These are phyloP conservation scores for Phylloscopus whistleri DNA, from an alignment of 2,113 vertebrate genomes.

Conservation along the genomic window DNA sequence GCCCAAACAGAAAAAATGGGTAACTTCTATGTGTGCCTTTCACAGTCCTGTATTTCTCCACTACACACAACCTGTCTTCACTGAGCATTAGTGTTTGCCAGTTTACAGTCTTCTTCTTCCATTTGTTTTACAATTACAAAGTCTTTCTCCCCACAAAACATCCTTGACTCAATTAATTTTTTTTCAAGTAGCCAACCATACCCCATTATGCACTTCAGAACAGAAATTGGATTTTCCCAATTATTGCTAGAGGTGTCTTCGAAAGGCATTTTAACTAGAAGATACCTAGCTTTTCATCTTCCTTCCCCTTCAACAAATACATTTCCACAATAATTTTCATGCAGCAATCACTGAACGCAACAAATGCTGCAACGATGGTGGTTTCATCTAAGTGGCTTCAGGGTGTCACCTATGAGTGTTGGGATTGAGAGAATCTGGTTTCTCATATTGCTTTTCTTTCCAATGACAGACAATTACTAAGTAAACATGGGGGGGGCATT, in stretches of 20 bases:
- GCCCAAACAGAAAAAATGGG: background rate
- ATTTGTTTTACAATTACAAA: background rate
- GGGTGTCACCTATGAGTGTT: background rate
- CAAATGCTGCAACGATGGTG: background rate
- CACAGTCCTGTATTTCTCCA: background rate
- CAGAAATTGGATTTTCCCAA: background rate
- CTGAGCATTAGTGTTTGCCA: background rate
- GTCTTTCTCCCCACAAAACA: background rate
- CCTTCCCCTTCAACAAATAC: background rate
- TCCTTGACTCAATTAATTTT: fast-evolving
- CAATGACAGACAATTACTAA: background rate
- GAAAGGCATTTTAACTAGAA: background rate
- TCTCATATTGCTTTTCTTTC: background rate
- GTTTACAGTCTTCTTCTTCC: background rate
- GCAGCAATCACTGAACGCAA: background rate
- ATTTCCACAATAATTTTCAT: background rate
- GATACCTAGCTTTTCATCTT: background rate
- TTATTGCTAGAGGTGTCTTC: background rate
- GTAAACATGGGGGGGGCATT: background rate
- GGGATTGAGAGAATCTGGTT: background rate
- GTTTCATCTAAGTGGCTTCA: background rate
- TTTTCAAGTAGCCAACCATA: background rate
- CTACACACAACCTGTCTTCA: background rate
- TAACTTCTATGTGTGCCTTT: background rate
- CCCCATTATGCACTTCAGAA: background rate